Evolutionary conservation across 1,140 invertebrate genomes (phyloP).

Genomic region (Drosophila pseudoobscura): DNA sequence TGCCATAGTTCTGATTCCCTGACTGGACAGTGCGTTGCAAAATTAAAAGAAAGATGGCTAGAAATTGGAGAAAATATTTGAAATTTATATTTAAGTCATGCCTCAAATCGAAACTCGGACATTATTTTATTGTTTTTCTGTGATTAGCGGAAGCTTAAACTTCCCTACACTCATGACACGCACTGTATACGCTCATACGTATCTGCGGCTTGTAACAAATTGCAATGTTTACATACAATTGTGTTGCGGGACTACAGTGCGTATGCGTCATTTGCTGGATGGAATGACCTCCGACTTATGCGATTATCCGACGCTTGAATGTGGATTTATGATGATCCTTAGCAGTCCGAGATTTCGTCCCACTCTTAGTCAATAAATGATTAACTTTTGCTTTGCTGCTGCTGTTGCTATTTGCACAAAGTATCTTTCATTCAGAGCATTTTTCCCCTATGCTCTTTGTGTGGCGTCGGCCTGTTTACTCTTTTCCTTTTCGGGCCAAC

Average conservation of each 20-base stretch:
- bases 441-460: conserved; percentile 2
- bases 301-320: conserved; percentile 16
- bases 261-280: conserved; percentile 44
- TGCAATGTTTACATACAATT: conserved; percentile 53
- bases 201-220: conserved; percentile 38
- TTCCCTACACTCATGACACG: neutral
- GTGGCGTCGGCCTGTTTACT: conserved; percentile 6
- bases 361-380: conserved; percentile 27
- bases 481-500: neutral
- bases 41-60: neutral
- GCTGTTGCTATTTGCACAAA: conserved; percentile 22
- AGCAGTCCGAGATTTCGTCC: conserved; percentile 3
- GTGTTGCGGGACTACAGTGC: conserved; percentile 27
- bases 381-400: conserved; percentile 17
- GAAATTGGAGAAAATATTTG: neutral
- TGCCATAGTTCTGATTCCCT: neutral
- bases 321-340: conserved; percentile 39
- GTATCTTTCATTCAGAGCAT: conserved; percentile 28
- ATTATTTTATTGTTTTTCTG: too few relatives aligned
- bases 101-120: too few relatives aligned
- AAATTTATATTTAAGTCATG: neutral
- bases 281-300: conserved; percentile 17
- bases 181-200: conserved; percentile 2
- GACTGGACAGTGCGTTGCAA: conserved; percentile 3
- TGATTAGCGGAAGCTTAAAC: too few relatives aligned